Conservation (phyloP, 2,113 vertebrate genomes). For the Catagonus wagneri region DNA sequence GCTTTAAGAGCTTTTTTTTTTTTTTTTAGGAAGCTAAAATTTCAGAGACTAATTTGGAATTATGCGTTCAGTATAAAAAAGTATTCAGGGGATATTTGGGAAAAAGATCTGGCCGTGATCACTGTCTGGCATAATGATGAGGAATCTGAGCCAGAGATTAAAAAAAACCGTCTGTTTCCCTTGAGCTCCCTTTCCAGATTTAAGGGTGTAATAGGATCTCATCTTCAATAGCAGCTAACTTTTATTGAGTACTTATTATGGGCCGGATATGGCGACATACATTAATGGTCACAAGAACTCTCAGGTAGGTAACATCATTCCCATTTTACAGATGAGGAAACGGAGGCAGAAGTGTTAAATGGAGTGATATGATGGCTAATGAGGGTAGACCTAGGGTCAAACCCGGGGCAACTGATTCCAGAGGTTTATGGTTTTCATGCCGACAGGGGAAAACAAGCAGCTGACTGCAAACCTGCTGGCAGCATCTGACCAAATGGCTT, state of each 20-base stretch:
- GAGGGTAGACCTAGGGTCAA: not conserved
- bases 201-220: not conserved
- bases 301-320: not conserved
- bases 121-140: not conserved
- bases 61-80: not conserved
- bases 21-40: not conserved
- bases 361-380: not conserved
- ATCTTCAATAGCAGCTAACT: not conserved
- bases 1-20: not conserved
- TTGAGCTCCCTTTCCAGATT: not conserved
- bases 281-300: not conserved
- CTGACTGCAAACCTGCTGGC: not conserved
- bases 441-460: not conserved
- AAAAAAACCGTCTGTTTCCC: not conserved
- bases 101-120: not conserved
- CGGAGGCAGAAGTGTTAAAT: not conserved
- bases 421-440: not conserved
- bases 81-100: not conserved
- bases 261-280: not conserved
- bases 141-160: not conserved
- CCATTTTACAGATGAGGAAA: conserved; percentile 54
- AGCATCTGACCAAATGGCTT: not conserved
- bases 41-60: conserved; percentile 37
- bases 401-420: not conserved
- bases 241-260: not conserved